Evolutionary conservation across 2,113 vertebrate genomes (phyloP), one percentile per base, ranked within the genome.

Genomic region (Oriolus oriolus): DNA sequence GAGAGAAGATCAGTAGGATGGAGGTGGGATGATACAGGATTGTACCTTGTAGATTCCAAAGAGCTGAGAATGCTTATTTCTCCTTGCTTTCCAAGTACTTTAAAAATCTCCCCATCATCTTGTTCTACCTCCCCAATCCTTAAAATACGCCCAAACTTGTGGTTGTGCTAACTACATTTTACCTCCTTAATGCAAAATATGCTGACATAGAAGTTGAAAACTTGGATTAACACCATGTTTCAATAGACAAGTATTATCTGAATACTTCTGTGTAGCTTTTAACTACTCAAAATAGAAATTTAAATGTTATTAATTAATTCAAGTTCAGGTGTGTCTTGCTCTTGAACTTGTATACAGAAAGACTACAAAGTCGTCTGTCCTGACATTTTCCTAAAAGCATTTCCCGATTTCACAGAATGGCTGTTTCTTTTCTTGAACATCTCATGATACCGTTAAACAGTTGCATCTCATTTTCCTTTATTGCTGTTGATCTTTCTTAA

Each of bases 371-470:
- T 45, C 87, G 28, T 27, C 28, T 70, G 50, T 63, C 9, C 14
- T 50, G 45, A 42, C 2, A 5, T 45, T 87, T 77, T 84, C 30
- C 23, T 60, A 13, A 4, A 76, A 52, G 7, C 57, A 18, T 49
- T 49, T 86, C 47, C 16, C 27, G 6, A 8, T 69, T 84, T 84
- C 7, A 49, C 7, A 26, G 37, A 73, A 60, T 14, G 9, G 18
- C 49, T 42, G 18, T 57, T 78, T 57, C 16, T 75, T 63, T 90
- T 45, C 31, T 85, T 71, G 13, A 78, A 10, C 4, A 20, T 61
- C 18, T 87, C 8, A 8, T 45, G 20, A 24, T 69, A 42, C 10
- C 0, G 0, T 45, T 81, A 15, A 84, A 45, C 10, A 33, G 50
- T 49, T 94, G 16, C 13, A 14, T 45, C 37, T 60, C 5, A 14